Conservation (phyloP, 2,888 invertebrate genomes). For the Hypolimnas misippus region DNA sequence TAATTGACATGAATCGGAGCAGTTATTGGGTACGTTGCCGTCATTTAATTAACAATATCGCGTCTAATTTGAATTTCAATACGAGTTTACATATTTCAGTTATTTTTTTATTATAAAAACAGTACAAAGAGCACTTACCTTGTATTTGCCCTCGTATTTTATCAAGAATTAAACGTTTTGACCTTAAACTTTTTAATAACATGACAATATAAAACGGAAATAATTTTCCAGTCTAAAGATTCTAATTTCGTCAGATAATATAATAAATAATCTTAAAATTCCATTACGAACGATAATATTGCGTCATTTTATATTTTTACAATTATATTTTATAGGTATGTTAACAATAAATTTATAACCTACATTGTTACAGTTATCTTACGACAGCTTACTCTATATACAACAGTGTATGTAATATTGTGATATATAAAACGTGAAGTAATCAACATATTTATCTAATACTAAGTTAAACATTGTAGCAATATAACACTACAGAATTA, state of each 20-base stretch:
- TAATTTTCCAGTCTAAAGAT: not conserved
- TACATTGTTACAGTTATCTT: no score
- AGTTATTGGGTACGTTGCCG: slow-evolving; percentile 62
- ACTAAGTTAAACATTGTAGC: not conserved
- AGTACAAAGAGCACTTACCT: not conserved
- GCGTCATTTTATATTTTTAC: not conserved
- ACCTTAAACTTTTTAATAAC: not conserved
- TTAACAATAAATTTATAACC: no score
- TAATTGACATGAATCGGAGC: slow-evolving; percentile 59
- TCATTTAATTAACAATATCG: slow-evolving; percentile 12
- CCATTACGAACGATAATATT: not conserved
- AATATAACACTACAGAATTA: not conserved
- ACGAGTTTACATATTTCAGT: not conserved
- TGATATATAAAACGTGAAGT: not conserved
- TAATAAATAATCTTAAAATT: not conserved
- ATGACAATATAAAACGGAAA: not conserved
- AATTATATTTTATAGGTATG: no score
- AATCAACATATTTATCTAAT: not conserved
- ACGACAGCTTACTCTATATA: no score
- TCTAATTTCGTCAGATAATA: not conserved
- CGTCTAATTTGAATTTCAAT: not conserved
- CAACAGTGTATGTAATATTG: not conserved
- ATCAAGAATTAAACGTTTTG: not conserved
- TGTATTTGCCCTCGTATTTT: not conserved
- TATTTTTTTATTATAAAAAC: not conserved